Conservation (phyloP, 2,113 vertebrate species). For the Tragelaphus strepsiceros region DNA sequence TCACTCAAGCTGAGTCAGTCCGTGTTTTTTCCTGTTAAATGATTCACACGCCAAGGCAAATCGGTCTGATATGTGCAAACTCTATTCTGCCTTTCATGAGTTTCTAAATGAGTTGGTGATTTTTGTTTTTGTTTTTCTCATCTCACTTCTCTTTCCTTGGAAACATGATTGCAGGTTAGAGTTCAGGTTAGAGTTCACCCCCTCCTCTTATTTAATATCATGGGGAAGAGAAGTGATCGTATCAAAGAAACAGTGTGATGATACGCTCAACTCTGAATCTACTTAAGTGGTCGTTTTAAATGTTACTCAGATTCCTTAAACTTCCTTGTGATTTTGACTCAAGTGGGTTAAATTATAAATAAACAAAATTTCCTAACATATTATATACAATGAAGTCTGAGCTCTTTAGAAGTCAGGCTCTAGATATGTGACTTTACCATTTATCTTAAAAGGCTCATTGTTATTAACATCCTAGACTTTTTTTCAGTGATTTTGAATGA, state of each 20-base stretch:
- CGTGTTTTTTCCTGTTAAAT: slow-evolving; percentile 34
- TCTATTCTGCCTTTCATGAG: not conserved
- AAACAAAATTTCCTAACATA: not conserved
- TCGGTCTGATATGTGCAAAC: not conserved
- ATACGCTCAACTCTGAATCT: not conserved
- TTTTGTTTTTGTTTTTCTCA: not conserved
- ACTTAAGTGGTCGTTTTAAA: not conserved
- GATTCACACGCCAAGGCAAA: not conserved
- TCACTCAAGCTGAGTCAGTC: slow-evolving; percentile 15
- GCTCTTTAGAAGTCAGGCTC: not conserved
- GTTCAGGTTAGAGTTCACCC: not conserved
- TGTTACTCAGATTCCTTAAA: not conserved
- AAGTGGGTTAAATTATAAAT: slow-evolving; percentile 19
- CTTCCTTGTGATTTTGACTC: not conserved
- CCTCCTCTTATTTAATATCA: not conserved
- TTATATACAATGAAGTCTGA: not conserved
- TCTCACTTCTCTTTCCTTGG: not conserved
- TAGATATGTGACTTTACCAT: not conserved
- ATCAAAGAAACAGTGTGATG: not conserved
- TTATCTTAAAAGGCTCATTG: not conserved
- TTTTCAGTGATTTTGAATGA: not conserved
- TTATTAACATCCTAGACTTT: not conserved
- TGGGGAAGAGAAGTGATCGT: not conserved
- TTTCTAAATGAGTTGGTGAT: not conserved
- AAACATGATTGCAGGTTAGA: not conserved